Percentiles rank a stretch among this genome's conserved stretches.
Evolutionary conservation across 1,140 invertebrate species (phyloP).

Genomic region (Drosophila nasuta): DNA sequence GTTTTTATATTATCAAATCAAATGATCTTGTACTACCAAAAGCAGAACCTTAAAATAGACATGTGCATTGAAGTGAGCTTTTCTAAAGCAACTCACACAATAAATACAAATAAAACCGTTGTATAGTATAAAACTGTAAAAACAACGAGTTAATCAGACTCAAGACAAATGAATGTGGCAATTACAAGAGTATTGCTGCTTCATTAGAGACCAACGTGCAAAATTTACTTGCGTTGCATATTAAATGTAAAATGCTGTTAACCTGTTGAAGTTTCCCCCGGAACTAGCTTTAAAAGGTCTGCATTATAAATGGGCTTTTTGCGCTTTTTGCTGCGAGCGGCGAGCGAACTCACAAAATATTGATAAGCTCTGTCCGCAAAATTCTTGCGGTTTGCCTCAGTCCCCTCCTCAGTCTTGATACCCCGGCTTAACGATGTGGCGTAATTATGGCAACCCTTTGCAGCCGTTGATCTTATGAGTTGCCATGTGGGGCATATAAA

Average conservation of each 20-base stretch:
- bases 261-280: constrained; percentile 35
- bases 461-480: constrained; percentile 18
- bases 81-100: neutral
- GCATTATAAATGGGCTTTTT: constrained; percentile 38
- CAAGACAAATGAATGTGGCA: constrained; percentile 1
- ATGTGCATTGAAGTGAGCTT: neutral
- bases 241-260: constrained; percentile 18
- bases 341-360: constrained; percentile 52
- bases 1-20: no score
- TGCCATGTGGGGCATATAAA: constrained; percentile 13
- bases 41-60: no score
- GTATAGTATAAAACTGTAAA: neutral
- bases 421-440: constrained; percentile 19
- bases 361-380: constrained; percentile 63
- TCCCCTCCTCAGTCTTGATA: neutral
- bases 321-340: constrained; percentile 18
- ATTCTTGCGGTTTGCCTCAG: constrained; percentile 56
- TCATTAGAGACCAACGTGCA: constrained; percentile 4
- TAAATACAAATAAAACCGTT: neutral
- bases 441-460: constrained; percentile 44
- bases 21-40: no score
- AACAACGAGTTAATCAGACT: neutral
- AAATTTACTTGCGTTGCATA: constrained; percentile 23
- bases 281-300: constrained; percentile 28
- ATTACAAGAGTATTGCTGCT: constrained; percentile 13